phyloP scores from a whole-genome alignment of 2,888 invertebrate species.

The Tipula helvola region DNA sequence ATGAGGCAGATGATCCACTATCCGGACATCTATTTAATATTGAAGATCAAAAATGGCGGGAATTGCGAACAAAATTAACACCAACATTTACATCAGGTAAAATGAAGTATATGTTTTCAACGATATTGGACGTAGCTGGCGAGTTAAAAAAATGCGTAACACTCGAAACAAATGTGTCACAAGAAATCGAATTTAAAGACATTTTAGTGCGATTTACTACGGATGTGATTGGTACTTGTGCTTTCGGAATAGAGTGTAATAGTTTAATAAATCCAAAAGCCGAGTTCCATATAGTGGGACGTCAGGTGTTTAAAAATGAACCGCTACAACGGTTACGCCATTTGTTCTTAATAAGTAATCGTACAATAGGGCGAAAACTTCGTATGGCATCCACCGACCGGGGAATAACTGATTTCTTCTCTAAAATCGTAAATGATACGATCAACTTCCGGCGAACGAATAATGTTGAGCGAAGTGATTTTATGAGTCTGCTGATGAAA shows the following conservation, averaged over 20 bases:
- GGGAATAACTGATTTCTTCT: slow-evolving; percentile 21
- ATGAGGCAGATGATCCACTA: slow-evolving; percentile 46
- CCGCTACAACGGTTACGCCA: not conserved
- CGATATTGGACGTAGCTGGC: slow-evolving; percentile 43
- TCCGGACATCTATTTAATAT: slow-evolving; percentile 47
- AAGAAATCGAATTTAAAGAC: slow-evolving; percentile 37
- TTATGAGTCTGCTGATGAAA: slow-evolving; percentile 41
- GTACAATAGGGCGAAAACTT: not conserved
- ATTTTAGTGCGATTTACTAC: slow-evolving; percentile 27
- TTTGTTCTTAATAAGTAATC: not conserved
- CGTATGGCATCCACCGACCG: not conserved
- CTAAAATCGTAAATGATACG: slow-evolving; percentile 29
- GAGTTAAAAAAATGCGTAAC: slow-evolving; percentile 39
- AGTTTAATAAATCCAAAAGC: slow-evolving; percentile 32
- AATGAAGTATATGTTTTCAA: slow-evolving; percentile 49
- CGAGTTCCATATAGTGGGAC: slow-evolving; percentile 26
- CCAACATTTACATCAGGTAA: slow-evolving; percentile 56
- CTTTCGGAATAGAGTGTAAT: slow-evolving; percentile 37
- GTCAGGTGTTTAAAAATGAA: slow-evolving; percentile 18
- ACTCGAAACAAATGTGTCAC: slow-evolving; percentile 22
- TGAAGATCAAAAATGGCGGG: slow-evolving; percentile 48
- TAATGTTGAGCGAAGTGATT: slow-evolving; percentile 35
- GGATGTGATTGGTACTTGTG: slow-evolving; percentile 37
- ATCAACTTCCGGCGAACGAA: slow-evolving; percentile 29
- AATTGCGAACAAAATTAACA: slow-evolving; percentile 47